A percentile compares a stretch with the other conserved stretches of the same genome.
Evolutionary conservation across 2,888 invertebrate genomes (phyloP).

Genomic region (Microplitis manilae): DNA sequence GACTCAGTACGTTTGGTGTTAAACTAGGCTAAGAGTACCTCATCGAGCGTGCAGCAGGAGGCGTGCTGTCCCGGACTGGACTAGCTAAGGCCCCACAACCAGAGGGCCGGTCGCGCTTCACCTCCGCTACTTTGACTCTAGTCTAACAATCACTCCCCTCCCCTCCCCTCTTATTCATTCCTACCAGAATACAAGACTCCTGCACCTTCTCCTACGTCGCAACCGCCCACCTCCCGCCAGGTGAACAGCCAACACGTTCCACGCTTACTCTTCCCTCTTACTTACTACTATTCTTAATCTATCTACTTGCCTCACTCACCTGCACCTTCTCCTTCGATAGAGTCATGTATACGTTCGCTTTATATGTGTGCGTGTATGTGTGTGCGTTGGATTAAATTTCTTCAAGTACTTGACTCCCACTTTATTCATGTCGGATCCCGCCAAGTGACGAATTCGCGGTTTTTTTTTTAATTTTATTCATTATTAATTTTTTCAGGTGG

Average conservation of each 20-base stretch:
- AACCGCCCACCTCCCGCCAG: conserved; percentile 51
- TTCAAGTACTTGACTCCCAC: too few relatives aligned
- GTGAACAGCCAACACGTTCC: conserved; percentile 32
- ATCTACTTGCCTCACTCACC: background rate
- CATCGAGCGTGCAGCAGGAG: conserved; percentile 71
- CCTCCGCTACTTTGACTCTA: conserved; percentile 65
- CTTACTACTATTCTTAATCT: conserved; percentile 2
- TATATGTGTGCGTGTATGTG: too few relatives aligned
- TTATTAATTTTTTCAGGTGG: too few relatives aligned
- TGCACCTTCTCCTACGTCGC: conserved; percentile 52
- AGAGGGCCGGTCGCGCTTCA: conserved; percentile 70
- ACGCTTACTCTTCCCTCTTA: conserved; percentile 37
- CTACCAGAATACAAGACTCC: conserved; percentile 37
- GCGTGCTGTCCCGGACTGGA: conserved; percentile 71
- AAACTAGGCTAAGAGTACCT: conserved; percentile 62
- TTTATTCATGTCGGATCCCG: too few relatives aligned
- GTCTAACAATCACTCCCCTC: conserved; percentile 46
- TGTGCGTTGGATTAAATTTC: too few relatives aligned
- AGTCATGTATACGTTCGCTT: too few relatives aligned
- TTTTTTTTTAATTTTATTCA: too few relatives aligned
- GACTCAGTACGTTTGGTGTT: conserved; percentile 28
- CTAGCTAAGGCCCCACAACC: conserved; percentile 69
- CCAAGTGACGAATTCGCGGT: too few relatives aligned
- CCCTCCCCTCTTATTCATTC: conserved; percentile 41
- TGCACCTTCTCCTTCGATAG: too few relatives aligned